Percentiles rank a stretch among this genome's conserved stretches.
Conservation (phyloP, 1,140 invertebrate genomes). For the Eciton burchellii region DNA sequence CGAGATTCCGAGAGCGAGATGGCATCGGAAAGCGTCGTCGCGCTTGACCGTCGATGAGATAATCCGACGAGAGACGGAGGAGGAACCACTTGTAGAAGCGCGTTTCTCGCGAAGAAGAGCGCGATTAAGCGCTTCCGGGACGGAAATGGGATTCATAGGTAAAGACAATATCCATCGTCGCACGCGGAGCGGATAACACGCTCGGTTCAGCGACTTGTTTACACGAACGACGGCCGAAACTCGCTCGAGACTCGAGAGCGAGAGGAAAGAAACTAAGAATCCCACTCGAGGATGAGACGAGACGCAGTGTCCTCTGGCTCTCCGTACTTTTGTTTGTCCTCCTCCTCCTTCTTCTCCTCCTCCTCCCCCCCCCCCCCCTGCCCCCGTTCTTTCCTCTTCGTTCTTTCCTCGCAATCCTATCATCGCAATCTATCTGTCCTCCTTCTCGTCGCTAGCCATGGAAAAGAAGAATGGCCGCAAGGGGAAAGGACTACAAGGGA, state of each 20-base stretch:
- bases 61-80: conserved; percentile 10
- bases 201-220: conserved; percentile 76
- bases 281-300: conserved; percentile 83
- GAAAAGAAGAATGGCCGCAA: conserved; percentile 50
- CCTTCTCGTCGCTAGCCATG: neutral
- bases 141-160: conserved; percentile 52
- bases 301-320: conserved; percentile 75
- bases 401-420: no score
- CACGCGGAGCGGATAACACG: conserved; percentile 74
- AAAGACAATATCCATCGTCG: conserved; percentile 77
- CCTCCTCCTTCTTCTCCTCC: conserved; percentile 41
- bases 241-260: conserved; percentile 62
- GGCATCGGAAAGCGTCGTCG: neutral
- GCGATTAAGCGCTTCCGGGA: conserved; percentile 14
- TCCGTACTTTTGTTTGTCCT: conserved; percentile 60
- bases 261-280: conserved; percentile 81
- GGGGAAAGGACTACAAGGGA: neutral
- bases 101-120: neutral
- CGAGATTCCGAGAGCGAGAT: neutral
- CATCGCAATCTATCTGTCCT: no score
- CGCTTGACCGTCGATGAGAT: neutral
- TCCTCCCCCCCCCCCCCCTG: conserved; percentile 38
- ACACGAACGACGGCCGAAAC: conserved; percentile 80
- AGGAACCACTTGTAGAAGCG: conserved; percentile 23
- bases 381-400: conserved; percentile 37